phyloP scores from a whole-genome alignment of 2,113 vertebrate species.

The Phocoena phocoena region DNA sequence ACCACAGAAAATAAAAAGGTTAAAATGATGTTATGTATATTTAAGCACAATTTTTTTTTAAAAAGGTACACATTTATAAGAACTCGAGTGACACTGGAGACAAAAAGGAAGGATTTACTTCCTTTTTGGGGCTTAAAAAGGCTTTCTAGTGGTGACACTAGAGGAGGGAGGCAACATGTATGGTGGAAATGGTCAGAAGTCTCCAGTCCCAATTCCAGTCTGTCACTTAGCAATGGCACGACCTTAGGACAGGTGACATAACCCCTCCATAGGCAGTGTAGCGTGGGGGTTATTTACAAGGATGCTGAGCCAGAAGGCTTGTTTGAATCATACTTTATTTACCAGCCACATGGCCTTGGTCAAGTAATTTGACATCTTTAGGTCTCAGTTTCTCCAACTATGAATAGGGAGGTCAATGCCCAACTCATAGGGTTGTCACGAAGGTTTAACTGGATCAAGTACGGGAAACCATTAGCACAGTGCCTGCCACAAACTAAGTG shows the following conservation, averaged over 20 bases:
- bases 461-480: not conserved
- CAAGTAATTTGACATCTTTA: not conserved
- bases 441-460: not conserved
- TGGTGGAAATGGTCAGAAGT: not conserved
- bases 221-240: not conserved
- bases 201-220: too few relatives aligned
- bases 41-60: not conserved
- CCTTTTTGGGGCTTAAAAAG: not conserved
- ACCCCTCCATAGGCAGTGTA: not conserved
- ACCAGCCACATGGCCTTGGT: not conserved
- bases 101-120: not conserved
- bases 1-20: not conserved
- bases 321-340: not conserved
- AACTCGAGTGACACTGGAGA: not conserved
- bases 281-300: not conserved
- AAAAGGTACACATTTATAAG: not conserved
- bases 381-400: not conserved
- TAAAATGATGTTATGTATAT: not conserved
- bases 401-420: not conserved
- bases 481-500: not conserved
- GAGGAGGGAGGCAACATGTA: not conserved
- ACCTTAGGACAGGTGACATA: not conserved
- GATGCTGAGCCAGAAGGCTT: not conserved
- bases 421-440: not conserved
- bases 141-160: not conserved